phyloP scores from a whole-genome alignment of 1,140 invertebrate genomes.

The Zaprionus gabonicus region DNA sequence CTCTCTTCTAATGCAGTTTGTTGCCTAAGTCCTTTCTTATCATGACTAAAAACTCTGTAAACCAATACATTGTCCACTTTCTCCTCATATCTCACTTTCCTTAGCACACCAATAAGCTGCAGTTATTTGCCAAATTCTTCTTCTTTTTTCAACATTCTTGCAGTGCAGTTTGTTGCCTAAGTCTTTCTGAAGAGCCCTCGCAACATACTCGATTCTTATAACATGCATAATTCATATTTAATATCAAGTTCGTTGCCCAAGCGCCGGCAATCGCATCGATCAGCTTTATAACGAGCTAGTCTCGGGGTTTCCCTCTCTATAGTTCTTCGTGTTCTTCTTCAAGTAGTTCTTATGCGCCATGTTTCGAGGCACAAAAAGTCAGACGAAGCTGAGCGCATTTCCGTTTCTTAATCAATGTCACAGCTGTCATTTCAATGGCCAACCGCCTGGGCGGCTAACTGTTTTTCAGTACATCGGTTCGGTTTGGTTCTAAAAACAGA shows the following conservation, averaged over 20 bases:
- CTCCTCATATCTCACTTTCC: background rate
- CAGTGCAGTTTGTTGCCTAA: conserved; percentile 27
- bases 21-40: conserved; percentile 21
- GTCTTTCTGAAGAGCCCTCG: conserved; percentile 25
- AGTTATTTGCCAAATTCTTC: background rate
- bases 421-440: conserved; percentile 55
- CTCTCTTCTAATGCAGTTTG: background rate
- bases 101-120: background rate
- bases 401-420: conserved; percentile 80
- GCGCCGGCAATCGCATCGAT: conserved; percentile 50
- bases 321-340: background rate
- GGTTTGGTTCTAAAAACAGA: conserved; percentile 15
- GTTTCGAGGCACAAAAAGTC: conserved; percentile 31
- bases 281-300: conserved; percentile 28
- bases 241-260: conserved; percentile 41
- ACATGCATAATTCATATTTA: conserved; percentile 46
- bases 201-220: conserved; percentile 2
- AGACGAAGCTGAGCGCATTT: conserved; percentile 69
- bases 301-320: background rate
- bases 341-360: conserved; percentile 11
- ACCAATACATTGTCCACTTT: too few relatives aligned
- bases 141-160: background rate
- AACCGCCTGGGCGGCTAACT: conserved; percentile 55
- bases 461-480: conserved; percentile 67
- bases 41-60: background rate